phyloP scores from a whole-genome alignment of 2,888 invertebrate genomes.

The Hemaris fuciformis region DNA sequence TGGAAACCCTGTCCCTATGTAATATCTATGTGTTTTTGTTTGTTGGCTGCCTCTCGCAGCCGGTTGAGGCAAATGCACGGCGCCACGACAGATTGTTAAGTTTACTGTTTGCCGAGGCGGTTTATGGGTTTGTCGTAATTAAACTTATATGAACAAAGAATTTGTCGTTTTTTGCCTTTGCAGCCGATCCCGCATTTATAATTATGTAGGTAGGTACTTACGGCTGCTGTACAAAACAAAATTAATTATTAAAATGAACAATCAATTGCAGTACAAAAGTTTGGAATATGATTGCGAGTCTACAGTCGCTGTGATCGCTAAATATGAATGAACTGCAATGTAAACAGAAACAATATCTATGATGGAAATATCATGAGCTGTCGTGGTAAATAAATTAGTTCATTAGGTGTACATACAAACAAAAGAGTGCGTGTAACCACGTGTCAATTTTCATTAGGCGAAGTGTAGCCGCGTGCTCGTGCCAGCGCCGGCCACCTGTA shows the following conservation, averaged over 20 bases:
- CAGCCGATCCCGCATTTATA: background rate
- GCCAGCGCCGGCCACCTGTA: constrained; percentile 39
- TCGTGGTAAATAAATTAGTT: background rate
- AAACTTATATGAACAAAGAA: constrained; percentile 38
- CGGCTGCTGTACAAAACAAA: background rate
- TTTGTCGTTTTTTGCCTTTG: constrained; percentile 33
- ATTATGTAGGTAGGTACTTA: background rate
- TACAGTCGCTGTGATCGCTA: background rate
- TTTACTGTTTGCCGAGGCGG: constrained; percentile 42
- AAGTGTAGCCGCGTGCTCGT: constrained; percentile 19
- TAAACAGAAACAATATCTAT: constrained; percentile 20
- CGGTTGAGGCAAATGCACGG: constrained; percentile 35
- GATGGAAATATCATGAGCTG: constrained; percentile 16
- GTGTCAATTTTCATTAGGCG: constrained; percentile 17
- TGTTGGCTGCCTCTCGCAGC: constrained; percentile 26
- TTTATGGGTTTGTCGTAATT: constrained; percentile 50
- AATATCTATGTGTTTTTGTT: constrained; percentile 47
- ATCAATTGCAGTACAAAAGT: background rate
- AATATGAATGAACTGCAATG: background rate
- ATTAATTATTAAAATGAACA: background rate
- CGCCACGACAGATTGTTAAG: constrained; percentile 55
- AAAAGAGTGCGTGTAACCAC: constrained; percentile 6
- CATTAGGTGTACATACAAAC: constrained; percentile 7
- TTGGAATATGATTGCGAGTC: background rate
- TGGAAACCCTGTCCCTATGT: constrained; percentile 21